Percentiles rank a stretch among this genome's conserved stretches.
Conservation (phyloP, 2,797 vertebrate species). For the Tadarida brasiliensis region DNA sequence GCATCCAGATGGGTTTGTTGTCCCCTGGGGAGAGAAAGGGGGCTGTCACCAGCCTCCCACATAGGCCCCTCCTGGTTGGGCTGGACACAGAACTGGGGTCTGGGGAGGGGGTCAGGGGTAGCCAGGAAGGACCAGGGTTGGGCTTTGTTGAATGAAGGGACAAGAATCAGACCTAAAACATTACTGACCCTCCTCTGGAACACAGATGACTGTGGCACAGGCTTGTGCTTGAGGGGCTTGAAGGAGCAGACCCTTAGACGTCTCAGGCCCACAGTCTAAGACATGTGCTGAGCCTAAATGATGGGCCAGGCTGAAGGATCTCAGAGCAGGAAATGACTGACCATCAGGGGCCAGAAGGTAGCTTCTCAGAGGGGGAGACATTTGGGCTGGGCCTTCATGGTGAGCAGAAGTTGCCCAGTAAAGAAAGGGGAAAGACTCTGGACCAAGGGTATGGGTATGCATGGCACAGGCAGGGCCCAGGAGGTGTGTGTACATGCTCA, state of each 20-base stretch:
- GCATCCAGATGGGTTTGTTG: conserved; percentile 97
- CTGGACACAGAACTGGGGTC: neutral
- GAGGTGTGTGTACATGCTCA: neutral
- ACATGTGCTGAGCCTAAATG: neutral
- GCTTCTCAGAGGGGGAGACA: neutral
- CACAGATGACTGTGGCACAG: neutral
- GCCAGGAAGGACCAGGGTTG: neutral
- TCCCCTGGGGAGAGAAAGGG: conserved; percentile 87
- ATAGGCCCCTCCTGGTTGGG: neutral
- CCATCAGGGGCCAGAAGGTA: neutral
- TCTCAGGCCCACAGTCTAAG: neutral
- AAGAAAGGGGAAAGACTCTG: neutral
- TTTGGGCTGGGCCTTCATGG: neutral
- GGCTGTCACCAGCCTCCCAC: neutral
- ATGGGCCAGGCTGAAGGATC: neutral
- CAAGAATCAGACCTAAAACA: neutral
- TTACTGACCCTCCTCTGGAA: neutral
- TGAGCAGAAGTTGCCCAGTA: neutral
- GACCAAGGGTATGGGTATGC: neutral
- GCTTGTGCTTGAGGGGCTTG: neutral
- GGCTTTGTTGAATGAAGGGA: conserved; percentile 10
- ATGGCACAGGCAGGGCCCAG: accelerated
- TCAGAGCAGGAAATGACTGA: neutral
- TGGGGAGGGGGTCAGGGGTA: neutral
- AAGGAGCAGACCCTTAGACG: neutral